phyloP scores from a whole-genome alignment of 1,140 invertebrate species.

The Cyclargus thomasi region DNA sequence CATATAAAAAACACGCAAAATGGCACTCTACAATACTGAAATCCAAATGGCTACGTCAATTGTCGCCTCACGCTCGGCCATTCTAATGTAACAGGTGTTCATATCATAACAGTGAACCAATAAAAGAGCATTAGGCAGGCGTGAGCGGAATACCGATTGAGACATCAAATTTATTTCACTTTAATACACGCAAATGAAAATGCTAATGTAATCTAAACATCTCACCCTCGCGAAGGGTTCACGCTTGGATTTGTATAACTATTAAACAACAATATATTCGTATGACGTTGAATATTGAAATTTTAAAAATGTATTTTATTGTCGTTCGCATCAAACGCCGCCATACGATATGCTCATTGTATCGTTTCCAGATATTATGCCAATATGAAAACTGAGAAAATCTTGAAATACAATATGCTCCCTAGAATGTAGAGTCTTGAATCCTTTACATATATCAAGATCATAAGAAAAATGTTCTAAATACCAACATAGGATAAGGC shows the following conservation, averaged over 20 bases:
- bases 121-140: conserved; percentile 26
- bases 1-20: too few relatives aligned
- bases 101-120: conserved; percentile 27
- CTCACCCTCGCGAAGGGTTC: conserved; percentile 30
- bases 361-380: too few relatives aligned
- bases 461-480: too few relatives aligned
- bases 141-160: conserved; percentile 37
- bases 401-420: too few relatives aligned
- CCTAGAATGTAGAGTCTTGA: too few relatives aligned
- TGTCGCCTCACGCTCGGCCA: conserved; percentile 1
- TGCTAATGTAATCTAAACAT: conserved; percentile 54
- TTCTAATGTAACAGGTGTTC: conserved; percentile 28
- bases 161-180: conserved; percentile 51
- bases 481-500: too few relatives aligned
- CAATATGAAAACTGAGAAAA: too few relatives aligned
- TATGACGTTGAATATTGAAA: too few relatives aligned
- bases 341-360: too few relatives aligned
- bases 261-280: conserved; percentile 16
- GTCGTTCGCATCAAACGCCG: too few relatives aligned
- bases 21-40: neutral
- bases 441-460: too few relatives aligned
- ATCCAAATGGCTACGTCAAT: neutral
- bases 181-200: conserved; percentile 53
- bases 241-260: conserved; percentile 14
- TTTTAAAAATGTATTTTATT: too few relatives aligned